phyloP scores from a whole-genome alignment of 2,888 invertebrate species.

The Apamea sordens region DNA sequence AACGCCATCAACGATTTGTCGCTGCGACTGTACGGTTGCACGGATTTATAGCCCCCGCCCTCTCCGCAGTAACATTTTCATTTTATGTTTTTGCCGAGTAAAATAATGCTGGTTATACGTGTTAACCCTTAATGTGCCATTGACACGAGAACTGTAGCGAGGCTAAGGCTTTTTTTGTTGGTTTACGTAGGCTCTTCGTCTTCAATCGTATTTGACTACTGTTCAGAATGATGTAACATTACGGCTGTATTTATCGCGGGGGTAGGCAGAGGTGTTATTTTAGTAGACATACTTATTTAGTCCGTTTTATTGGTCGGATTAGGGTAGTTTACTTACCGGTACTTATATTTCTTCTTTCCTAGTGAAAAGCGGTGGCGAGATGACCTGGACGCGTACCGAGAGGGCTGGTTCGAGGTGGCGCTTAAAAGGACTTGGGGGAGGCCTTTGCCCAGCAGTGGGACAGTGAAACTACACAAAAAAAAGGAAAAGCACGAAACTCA shows the following conservation, averaged over 20 bases:
- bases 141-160: constrained; percentile 76
- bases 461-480: no score
- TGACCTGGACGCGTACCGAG: no score
- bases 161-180: constrained; percentile 47
- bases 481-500: no score
- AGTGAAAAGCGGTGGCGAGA: background rate
- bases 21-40: constrained; percentile 60
- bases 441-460: no score
- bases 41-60: constrained; percentile 79
- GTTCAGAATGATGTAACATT: background rate
- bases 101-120: constrained; percentile 81
- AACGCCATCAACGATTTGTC: constrained; percentile 62
- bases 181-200: constrained; percentile 53
- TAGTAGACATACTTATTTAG: no score
- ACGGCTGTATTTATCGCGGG: background rate
- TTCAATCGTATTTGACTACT: constrained; percentile 37
- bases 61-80: constrained; percentile 80
- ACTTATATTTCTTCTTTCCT: background rate
- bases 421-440: no score
- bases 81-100: constrained; percentile 81
- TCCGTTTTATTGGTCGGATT: background rate
- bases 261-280: background rate
- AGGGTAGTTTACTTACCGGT: no score
- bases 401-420: no score
- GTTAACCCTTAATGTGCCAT: constrained; percentile 83